Percentiles rank a stretch among this genome's conserved stretches.
These are phyloP conservation scores for Diachasma alloeum DNA, from an alignment of 1,140 invertebrate species.

Conservation along the genomic window DNA sequence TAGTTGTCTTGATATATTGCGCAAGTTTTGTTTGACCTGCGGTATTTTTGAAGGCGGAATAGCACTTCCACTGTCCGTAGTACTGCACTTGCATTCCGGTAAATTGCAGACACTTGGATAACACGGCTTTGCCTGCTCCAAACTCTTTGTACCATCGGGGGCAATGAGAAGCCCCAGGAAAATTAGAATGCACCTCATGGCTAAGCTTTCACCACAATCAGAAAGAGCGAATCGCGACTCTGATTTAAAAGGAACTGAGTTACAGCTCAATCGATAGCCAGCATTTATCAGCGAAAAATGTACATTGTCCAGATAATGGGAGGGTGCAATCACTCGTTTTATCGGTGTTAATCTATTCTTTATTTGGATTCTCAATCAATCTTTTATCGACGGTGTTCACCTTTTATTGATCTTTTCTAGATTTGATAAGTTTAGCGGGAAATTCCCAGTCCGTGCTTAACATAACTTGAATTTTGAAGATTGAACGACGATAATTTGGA, in stretches of 20 bases:
- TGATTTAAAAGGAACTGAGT: background rate
- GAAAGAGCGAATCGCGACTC: background rate
- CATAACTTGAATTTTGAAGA: no score
- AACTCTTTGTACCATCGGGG: conserved; percentile 16
- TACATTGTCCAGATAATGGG: no score
- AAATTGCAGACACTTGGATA: conserved; percentile 50
- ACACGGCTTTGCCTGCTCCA: conserved; percentile 32
- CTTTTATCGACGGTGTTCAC: no score
- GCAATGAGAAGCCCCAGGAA: conserved; percentile 2
- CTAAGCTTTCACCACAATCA: background rate
- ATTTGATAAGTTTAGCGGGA: no score
- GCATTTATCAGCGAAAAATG: background rate
- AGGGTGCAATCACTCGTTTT: no score
- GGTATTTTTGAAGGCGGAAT: conserved; percentile 55
- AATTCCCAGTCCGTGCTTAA: no score
- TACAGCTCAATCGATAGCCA: background rate
- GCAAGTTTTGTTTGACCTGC: conserved; percentile 1
- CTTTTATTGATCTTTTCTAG: no score
- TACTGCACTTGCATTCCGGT: conserved; percentile 65
- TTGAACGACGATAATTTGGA: no score
- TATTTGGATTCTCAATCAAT: no score
- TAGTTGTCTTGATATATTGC: background rate
- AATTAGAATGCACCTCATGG: conserved; percentile 25
- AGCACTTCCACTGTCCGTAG: conserved; percentile 39
- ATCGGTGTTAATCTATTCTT: no score